A percentile compares a stretch with the other conserved stretches of the same genome.
Evolutionary conservation across 2,888 invertebrate genomes (phyloP).

Genomic region (Temnothorax unifasciatus): DNA sequence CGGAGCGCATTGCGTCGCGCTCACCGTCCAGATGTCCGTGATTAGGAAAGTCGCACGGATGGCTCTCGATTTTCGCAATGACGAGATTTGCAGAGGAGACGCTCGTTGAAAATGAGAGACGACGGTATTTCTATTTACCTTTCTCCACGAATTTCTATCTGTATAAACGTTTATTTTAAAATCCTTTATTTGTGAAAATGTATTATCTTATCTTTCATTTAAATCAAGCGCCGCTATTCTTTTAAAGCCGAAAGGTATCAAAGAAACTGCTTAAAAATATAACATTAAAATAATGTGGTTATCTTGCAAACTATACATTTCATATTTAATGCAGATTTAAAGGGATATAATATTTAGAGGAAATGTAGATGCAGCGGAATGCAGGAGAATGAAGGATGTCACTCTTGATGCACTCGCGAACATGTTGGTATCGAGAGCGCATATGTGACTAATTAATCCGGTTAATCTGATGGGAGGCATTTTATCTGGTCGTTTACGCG

Average conservation of each 20-base stretch:
- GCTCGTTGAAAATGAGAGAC: background rate
- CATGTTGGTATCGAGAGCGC: background rate
- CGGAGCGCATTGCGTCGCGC: slow-evolving; percentile 54
- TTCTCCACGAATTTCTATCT: background rate
- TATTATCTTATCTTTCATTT: background rate
- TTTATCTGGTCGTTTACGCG: slow-evolving; percentile 34
- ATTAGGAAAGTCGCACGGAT: slow-evolving; percentile 51
- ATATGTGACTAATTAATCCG: slow-evolving; percentile 40
- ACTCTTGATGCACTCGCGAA: background rate
- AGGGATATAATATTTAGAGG: background rate
- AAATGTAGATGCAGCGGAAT: background rate
- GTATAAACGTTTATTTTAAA: background rate
- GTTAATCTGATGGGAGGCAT: slow-evolving; percentile 12
- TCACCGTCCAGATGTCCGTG: slow-evolving; percentile 60
- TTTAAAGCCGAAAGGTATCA: background rate
- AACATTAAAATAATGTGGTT: background rate
- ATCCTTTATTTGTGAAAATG: background rate
- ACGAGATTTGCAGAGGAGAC: background rate
- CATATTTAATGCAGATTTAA: background rate
- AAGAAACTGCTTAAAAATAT: background rate
- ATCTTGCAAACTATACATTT: background rate
- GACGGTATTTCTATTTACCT: background rate
- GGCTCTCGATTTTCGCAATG: slow-evolving; percentile 30
- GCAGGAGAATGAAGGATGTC: background rate
- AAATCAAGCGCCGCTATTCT: background rate